A percentile compares a stretch with the other conserved stretches of the same genome.
Conservation (phyloP, 2,888 invertebrate species). For the Acanthosoma haemorrhoidale region DNA sequence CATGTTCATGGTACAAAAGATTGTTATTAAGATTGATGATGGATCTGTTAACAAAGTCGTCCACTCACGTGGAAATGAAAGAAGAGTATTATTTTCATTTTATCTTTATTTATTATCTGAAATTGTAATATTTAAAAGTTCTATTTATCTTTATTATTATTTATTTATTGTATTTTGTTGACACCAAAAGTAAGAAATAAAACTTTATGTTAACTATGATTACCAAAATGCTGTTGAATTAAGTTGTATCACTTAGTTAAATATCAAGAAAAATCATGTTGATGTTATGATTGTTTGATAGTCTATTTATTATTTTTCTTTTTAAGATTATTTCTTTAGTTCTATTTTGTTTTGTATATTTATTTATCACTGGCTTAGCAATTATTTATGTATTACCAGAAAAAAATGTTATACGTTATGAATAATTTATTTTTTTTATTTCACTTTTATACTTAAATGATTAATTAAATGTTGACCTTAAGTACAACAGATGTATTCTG, state of each 20-base stretch:
- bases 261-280: neutral
- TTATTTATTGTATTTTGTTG: neutral
- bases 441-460: neutral
- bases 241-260: neutral
- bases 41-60: neutral
- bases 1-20: neutral
- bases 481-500: neutral
- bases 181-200: neutral
- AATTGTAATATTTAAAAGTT: neutral
- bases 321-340: neutral
- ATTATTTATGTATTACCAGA: neutral
- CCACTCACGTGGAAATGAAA: neutral
- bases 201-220: conserved; percentile 6
- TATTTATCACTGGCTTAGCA: neutral
- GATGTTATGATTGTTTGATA: neutral
- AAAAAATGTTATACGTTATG: neutral
- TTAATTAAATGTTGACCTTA: neutral
- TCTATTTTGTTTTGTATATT: neutral
- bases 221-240: conserved; percentile 10
- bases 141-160: neutral
- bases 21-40: neutral
- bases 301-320: conserved; percentile 11
- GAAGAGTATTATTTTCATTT: neutral
- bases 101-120: neutral
- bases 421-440: conserved; percentile 8